Percentiles rank a stretch among this genome's conserved stretches.
Conservation (phyloP, 1,140 invertebrate species). For the Oreohelix idahoensis region DNA sequence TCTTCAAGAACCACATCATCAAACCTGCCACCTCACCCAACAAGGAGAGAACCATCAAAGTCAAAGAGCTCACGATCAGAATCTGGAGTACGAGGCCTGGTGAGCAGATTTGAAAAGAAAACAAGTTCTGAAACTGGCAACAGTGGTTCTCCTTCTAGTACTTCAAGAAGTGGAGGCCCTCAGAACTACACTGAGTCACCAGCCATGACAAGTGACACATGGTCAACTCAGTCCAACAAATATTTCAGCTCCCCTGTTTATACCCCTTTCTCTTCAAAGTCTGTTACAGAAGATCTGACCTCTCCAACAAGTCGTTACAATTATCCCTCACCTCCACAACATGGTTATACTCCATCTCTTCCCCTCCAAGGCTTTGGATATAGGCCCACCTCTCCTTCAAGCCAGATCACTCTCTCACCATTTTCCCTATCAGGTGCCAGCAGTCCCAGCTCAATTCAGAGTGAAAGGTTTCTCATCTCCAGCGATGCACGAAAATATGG, state of each 20-base stretch:
- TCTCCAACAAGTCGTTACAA: slow-evolving; percentile 2
- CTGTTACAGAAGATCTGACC: not conserved
- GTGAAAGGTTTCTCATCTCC: slow-evolving; percentile 31
- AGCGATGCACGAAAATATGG: slow-evolving; percentile 1
- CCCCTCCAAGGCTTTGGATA: not conserved
- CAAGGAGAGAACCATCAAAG: not conserved
- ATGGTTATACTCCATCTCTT: not conserved
- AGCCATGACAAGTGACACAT: not conserved
- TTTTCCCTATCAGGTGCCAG: not conserved
- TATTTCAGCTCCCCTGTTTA: slow-evolving; percentile 22
- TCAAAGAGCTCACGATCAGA: not conserved
- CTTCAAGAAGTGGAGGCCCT: slow-evolving; percentile 25
- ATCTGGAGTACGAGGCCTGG: slow-evolving; percentile 15
- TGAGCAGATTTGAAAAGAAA: slow-evolving; percentile 34
- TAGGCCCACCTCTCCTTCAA: not conserved
- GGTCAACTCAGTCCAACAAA: not conserved
- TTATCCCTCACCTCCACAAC: not conserved
- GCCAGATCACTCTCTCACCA: not conserved
- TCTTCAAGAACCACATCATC: not conserved
- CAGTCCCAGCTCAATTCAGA: not conserved
- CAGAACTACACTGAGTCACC: not conserved
- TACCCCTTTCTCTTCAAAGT: slow-evolving; percentile 20
- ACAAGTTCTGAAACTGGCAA: not conserved
- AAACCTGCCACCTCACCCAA: not conserved
- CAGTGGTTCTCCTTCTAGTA: not conserved